Conservation (phyloP, 2,113 vertebrate species). For the Chloropsis cyanopogon region DNA sequence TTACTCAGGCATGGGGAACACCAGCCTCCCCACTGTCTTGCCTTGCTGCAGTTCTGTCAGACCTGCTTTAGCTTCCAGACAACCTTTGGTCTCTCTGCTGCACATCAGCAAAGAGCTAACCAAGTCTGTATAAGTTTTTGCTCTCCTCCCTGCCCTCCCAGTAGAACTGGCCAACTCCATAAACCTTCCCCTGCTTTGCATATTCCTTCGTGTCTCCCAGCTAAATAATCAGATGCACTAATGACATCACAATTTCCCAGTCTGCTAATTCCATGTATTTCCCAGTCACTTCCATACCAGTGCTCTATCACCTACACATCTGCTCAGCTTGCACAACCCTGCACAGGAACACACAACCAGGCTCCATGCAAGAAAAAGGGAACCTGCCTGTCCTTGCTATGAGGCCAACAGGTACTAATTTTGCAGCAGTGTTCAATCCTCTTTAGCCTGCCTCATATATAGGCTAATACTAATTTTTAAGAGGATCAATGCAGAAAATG, state of each 20-base stretch:
- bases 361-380: not conserved
- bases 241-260: rapidly evolving
- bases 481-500: conserved; percentile 40
- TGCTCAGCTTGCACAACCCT: not conserved
- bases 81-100: not conserved
- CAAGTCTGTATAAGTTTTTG: not conserved
- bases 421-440: conserved; percentile 10
- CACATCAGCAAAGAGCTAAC: not conserved
- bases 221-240: not conserved
- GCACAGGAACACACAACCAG: not conserved
- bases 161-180: not conserved
- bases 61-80: not conserved
- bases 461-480: conserved; percentile 58
- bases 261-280: not conserved
- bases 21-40: not conserved
- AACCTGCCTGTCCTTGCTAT: not conserved
- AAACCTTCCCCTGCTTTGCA: not conserved
- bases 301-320: not conserved
- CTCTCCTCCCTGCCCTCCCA: not conserved
- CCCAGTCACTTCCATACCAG: not conserved
- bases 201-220: not conserved
- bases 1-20: not conserved
- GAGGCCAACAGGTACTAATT: conserved; percentile 39
- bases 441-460: conserved; percentile 26
- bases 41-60: not conserved